Evolutionary conservation across 2,797 vertebrate species (phyloP), one percentile per base, ranked within the genome.

Genomic region (Oryzias dopingdopingensis): DNA sequence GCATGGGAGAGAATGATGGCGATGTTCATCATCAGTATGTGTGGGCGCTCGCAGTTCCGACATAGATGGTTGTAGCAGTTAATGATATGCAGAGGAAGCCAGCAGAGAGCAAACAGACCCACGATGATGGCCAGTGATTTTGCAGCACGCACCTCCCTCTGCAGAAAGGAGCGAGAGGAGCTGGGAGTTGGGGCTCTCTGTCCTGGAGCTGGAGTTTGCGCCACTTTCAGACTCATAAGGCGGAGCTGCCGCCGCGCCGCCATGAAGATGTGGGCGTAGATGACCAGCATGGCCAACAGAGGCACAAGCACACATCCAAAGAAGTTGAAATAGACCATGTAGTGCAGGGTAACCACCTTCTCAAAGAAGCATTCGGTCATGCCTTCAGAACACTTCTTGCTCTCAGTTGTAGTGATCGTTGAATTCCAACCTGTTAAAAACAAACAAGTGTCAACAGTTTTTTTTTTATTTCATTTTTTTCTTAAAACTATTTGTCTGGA

Each of bases 311-410:
- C 96, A 0, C 93, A 99, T 17, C 94, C 93, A 0, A 99, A 96
- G 85, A 99, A 99, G 78, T 99, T 99, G 85, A 96, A 99, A 80
- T 95, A 99, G 49, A 98, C 91, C 97, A 99, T 99, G 84, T 99
- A 99, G 82, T 94, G 92, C 93, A 99, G 91, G 50, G 91, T 91
- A 24, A 99, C 95, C 81, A 99, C 97, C 0, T 81, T 73, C 76
- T 97, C 96, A 22, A 99, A 99, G 42, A 96, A 84, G 65, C 97
- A 99, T n/a, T 83, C 77, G 2, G 93, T 90, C 90, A 92, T 87
- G 50, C 93, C 92, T 22, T 75, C 55, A 12, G 90, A 86, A 52
- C 97, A 99, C 52, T 1, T 69, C 70, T 49, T 54, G 12, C 62
- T 81, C 48, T 16, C 32, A n/a, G 1, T 32, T 7, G 3, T 2